These are phyloP conservation scores for Beris chalybata DNA, from an alignment of 2,888 invertebrate species.

Conservation along the genomic window DNA sequence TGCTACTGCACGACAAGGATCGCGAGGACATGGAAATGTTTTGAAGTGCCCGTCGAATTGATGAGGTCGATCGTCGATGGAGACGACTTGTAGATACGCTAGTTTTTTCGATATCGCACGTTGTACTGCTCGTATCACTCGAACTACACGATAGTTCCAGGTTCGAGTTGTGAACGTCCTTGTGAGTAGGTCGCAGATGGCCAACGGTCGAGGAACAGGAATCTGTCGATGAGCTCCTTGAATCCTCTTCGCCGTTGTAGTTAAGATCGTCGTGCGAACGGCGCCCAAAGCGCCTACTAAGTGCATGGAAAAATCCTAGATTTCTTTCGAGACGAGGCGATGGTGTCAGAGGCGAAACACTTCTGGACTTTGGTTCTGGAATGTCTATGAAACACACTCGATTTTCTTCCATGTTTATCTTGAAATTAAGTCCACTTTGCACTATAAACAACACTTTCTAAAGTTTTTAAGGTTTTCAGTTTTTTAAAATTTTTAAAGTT, in stretches of 20 bases:
- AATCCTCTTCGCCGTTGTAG: constrained; percentile 56
- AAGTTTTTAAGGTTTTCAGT: not conserved
- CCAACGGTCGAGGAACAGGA: constrained; percentile 47
- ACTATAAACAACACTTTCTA: not conserved
- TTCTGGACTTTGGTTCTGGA: constrained; percentile 44
- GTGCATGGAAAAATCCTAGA: constrained; percentile 66
- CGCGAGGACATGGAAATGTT: constrained; percentile 66
- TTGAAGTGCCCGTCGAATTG: constrained; percentile 72
- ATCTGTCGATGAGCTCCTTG: constrained; percentile 58
- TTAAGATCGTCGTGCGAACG: constrained; percentile 59
- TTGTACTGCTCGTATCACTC: constrained; percentile 65
- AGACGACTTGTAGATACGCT: constrained; percentile 53
- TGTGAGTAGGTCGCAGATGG: constrained; percentile 33
- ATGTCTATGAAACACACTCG: constrained; percentile 45
- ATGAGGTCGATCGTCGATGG: constrained; percentile 64
- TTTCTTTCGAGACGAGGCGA: constrained; percentile 64
- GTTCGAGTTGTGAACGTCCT: constrained; percentile 42
- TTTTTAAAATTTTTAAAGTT: constrained; percentile 2
- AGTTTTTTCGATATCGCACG: constrained; percentile 61
- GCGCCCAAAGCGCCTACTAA: constrained; percentile 65
- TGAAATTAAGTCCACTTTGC: not conserved
- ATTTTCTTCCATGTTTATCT: constrained; percentile 51
- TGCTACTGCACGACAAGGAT: constrained; percentile 66
- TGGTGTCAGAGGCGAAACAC: constrained; percentile 57
- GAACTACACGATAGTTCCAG: constrained; percentile 52